Evolutionary conservation across 2,888 invertebrate genomes (phyloP).

Genomic region (Prenolepis imparis): DNA sequence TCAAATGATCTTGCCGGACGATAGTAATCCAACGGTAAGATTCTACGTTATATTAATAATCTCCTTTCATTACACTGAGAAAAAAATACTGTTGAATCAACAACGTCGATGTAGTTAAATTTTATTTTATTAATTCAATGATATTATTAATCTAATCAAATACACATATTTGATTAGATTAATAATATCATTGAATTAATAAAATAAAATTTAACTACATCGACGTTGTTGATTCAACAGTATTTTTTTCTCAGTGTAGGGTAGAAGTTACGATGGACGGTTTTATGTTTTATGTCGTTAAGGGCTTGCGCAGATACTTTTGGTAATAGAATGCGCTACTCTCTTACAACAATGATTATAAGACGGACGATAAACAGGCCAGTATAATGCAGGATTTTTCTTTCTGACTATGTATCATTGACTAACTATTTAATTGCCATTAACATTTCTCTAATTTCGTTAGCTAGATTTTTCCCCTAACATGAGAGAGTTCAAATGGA

Average conservation of each 20-base stretch:
- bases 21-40: constrained; percentile 95
- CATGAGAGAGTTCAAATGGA: constrained; percentile 21
- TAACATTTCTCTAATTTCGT: constrained; percentile 54
- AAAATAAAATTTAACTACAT: too few relatives aligned
- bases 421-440: constrained; percentile 60
- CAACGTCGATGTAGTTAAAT: too few relatives aligned
- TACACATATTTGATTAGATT: too few relatives aligned
- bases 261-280: constrained; percentile 63
- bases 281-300: constrained; percentile 81
- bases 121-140: too few relatives aligned
- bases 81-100: too few relatives aligned
- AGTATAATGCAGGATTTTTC: constrained; percentile 77
- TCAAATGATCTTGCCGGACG: constrained; percentile 98
- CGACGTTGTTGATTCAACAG: too few relatives aligned
- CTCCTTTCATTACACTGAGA: too few relatives aligned
- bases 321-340: constrained; percentile 78
- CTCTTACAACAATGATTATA: constrained; percentile 71
- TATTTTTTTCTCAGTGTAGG: too few relatives aligned
- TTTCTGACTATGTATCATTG: constrained; percentile 38
- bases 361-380: constrained; percentile 77
- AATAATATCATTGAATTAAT: too few relatives aligned
- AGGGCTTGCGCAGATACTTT: constrained; percentile 83
- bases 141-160: too few relatives aligned
- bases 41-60: neutral
- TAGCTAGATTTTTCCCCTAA: constrained; percentile 60